Percentiles rank a stretch among this genome's conserved stretches.
Conservation (phyloP, 1,140 invertebrate genomes). For the Caerostris extrusa region DNA sequence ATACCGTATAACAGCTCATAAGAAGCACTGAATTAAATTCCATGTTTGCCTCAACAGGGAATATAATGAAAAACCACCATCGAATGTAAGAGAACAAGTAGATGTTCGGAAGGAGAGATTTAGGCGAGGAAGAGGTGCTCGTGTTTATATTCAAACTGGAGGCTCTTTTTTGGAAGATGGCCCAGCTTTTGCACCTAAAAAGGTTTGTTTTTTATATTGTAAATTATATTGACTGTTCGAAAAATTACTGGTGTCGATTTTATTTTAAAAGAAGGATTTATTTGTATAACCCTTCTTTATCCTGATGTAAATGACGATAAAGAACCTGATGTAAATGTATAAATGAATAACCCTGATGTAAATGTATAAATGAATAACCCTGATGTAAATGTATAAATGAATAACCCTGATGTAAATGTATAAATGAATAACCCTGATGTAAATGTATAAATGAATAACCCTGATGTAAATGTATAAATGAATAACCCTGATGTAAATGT, state of each 20-base stretch:
- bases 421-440: no score
- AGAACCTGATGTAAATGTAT: no score
- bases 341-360: no score
- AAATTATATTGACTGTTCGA: neutral
- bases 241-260: neutral
- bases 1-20: no score
- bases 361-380: no score
- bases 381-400: no score
- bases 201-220: neutral
- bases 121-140: neutral
- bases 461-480: no score
- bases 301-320: no score
- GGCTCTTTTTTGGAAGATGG: conserved; percentile 50
- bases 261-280: neutral
- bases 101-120: neutral
- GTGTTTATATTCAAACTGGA: conserved; percentile 49
- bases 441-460: no score
- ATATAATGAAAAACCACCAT: neutral
- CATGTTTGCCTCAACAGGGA: neutral
- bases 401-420: no score
- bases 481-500: no score
- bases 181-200: conserved; percentile 6
- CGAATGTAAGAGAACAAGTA: neutral
- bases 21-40: neutral
- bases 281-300: no score